Conservation (phyloP, 1,140 invertebrate genomes). For the Agrypnia vestita region DNA sequence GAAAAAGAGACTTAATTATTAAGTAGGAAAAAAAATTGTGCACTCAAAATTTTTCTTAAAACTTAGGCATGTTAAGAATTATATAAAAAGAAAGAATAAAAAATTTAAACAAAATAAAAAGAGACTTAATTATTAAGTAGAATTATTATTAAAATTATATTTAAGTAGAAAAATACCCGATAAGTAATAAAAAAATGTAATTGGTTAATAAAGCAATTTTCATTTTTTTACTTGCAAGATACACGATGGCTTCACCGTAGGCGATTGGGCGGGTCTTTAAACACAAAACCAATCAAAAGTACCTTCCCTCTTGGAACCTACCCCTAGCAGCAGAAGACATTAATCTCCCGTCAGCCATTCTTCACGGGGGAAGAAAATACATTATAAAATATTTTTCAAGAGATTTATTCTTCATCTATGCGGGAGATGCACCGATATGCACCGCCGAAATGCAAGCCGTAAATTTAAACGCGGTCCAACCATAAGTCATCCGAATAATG, state of each 20-base stretch:
- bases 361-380: conserved; percentile 45
- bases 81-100: too few species aligned
- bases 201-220: not conserved
- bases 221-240: not conserved
- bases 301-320: conserved; percentile 33
- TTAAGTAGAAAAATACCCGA: too few species aligned
- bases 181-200: too few species aligned
- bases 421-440: conserved; percentile 53
- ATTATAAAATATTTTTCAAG: conserved; percentile 51
- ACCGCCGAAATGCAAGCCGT: conserved; percentile 47
- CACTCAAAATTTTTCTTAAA: too few species aligned
- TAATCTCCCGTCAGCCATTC: conserved; percentile 34
- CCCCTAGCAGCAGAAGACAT: conserved; percentile 50
- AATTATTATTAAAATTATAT: too few species aligned
- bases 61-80: too few species aligned
- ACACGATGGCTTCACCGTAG: too few species aligned
- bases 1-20: too few species aligned
- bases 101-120: too few species aligned
- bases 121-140: too few species aligned
- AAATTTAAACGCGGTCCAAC: conserved; percentile 41
- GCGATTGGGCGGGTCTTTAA: conserved; percentile 12
- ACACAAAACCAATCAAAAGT: conserved; percentile 29
- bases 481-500: conserved; percentile 66
- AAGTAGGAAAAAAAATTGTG: too few species aligned
- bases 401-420: conserved; percentile 54